phyloP scores from a whole-genome alignment of 2,888 invertebrate species.

The Seira musarum region DNA sequence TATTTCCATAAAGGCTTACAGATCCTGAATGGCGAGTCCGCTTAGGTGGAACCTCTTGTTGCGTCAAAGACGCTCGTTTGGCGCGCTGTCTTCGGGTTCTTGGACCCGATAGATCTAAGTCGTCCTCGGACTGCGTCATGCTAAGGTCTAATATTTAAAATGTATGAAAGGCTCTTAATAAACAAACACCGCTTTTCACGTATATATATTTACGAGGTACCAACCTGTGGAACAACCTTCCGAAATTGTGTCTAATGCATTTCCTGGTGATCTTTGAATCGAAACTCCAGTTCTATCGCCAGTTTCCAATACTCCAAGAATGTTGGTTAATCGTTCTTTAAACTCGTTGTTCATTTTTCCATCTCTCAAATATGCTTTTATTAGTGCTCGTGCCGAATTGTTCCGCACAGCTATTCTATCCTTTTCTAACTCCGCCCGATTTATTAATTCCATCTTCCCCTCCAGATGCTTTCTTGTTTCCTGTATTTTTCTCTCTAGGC shows the following conservation, averaged over 20 bases:
- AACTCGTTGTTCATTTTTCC: constrained; percentile 53
- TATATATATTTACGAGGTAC: neutral
- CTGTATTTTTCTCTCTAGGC: constrained; percentile 85
- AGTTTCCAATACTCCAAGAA: constrained; percentile 65
- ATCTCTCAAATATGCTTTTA: constrained; percentile 63
- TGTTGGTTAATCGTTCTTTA: constrained; percentile 59
- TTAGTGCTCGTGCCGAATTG: constrained; percentile 60
- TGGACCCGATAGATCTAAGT: constrained; percentile 77
- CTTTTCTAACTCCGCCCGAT: constrained; percentile 61
- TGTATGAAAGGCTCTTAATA: neutral
- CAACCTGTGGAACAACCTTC: constrained; percentile 81
- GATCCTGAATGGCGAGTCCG: constrained; percentile 65
- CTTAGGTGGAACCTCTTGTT: constrained; percentile 71
- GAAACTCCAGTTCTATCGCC: constrained; percentile 35
- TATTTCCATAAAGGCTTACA: constrained; percentile 35
- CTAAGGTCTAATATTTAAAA: constrained; percentile 79
- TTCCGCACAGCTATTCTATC: constrained; percentile 51
- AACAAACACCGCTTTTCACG: too few relatives aligned
- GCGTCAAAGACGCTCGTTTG: constrained; percentile 70
- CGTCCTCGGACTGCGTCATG: constrained; percentile 88
- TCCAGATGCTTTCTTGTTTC: constrained; percentile 81
- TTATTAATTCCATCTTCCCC: constrained; percentile 63
- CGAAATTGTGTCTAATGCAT: constrained; percentile 71
- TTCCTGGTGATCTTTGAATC: constrained; percentile 59
- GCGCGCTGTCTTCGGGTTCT: constrained; percentile 65